Base-by-base conservation (phyloP, 2,888 invertebrate species). In the Drosophila nr. fundita region DNA sequence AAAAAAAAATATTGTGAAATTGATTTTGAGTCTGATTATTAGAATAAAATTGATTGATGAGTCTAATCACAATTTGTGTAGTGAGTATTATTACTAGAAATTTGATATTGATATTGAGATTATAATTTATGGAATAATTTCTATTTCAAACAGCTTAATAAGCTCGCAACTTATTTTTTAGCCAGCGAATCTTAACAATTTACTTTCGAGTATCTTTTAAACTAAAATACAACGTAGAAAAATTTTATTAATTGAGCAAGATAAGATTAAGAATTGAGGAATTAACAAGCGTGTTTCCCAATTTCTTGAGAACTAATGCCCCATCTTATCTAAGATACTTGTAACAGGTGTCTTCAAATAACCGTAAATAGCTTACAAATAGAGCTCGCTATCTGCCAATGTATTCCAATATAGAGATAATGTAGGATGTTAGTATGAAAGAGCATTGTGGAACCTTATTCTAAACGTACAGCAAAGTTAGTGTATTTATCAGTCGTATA, bases 401-500 rank as follows among this genome's bases (percentile, higher is more conserved):
- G 42, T 42, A 21, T 21, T 6, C 42, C 21, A 21, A 42, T 42
- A 21, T 11, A 21, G 6, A 13, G 11, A 42, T 21, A 21, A 11
- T 42, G 2, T 42, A 0, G 21, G 11, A 40, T n/a, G 40, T 40
- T n/a, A 2, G 40, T 5, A 10, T 11, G 0, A n/a, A 40, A n/a
- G n/a, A 4, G n/a, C 40, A 10, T n/a, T n/a, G n/a, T 4, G 10
- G 40, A n/a, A 40, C 32, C 6, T 30, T 30, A 7, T 11, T 29
- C 5, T 10, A 10, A 18, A 1, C 67, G 36, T 2, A n/a, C 2
- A 10, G 13, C 21, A 13, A 38, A 57, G 52, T 57, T 27, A 18
- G 29, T 0, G n/a, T 42, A 75, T 59, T 61, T 50, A 65, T 24
- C 38, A n/a, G n/a, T 55, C n/a, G 36, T 54, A 55, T 59, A 24